Evolutionary conservation across 1,140 invertebrate species (phyloP).

Genomic region (Tetramorium parvispinum): DNA sequence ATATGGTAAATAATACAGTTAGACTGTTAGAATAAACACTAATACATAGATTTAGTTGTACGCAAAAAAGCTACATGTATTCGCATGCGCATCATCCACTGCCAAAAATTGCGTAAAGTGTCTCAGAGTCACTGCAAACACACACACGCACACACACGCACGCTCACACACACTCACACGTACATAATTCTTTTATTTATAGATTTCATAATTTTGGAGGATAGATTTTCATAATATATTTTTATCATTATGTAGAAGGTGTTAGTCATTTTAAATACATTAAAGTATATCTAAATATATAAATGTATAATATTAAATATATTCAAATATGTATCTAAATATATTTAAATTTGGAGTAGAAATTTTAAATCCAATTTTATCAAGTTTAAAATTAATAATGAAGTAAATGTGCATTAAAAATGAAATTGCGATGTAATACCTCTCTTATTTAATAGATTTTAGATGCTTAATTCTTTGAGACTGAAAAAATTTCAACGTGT

Average conservation of each 20-base stretch:
- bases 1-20: background rate
- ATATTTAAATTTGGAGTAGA: background rate
- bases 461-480: background rate
- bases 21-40: background rate
- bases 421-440: background rate
- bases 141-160: background rate
- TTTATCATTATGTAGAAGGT: background rate
- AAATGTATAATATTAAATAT: background rate
- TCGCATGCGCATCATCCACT: constrained; percentile 9
- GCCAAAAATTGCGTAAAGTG: constrained; percentile 20
- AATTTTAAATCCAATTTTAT: background rate
- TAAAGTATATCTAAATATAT: background rate
- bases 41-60: background rate
- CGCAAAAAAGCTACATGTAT: background rate
- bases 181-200: background rate
- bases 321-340: background rate
- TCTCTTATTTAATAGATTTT: background rate
- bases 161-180: background rate
- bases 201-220: background rate
- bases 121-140: background rate
- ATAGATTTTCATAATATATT: background rate
- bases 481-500: background rate
- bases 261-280: background rate
- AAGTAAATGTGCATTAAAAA: background rate
- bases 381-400: background rate